Conservation (phyloP, 2,888 invertebrate species). For the Blastobasis adustella region DNA sequence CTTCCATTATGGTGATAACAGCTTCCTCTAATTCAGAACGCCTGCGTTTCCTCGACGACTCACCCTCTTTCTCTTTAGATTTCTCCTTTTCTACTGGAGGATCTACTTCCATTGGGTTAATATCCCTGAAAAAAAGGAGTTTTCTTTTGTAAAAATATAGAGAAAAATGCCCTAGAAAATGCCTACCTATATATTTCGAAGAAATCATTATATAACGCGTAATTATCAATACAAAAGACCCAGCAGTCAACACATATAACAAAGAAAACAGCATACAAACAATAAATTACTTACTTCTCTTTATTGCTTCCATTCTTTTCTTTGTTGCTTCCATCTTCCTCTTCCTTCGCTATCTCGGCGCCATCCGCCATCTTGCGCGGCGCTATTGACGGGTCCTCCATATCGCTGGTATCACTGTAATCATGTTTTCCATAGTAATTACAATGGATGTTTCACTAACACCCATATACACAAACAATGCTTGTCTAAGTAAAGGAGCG, state of each 20-base stretch:
- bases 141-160: background rate
- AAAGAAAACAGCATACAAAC: too few species aligned
- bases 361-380: constrained; percentile 41
- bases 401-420: constrained; percentile 48
- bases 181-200: too few species aligned
- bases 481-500: too few species aligned
- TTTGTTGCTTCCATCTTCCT: constrained; percentile 23
- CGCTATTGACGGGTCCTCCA: constrained; percentile 31
- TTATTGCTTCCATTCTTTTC: constrained; percentile 3
- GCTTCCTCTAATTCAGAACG: constrained; percentile 50
- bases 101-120: constrained; percentile 26
- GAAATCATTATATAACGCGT: too few species aligned
- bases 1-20: constrained; percentile 37
- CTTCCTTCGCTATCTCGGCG: constrained; percentile 33
- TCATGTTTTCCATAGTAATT: too few species aligned
- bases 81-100: constrained; percentile 12
- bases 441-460: background rate
- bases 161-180: too few species aligned
- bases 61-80: constrained; percentile 20
- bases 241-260: too few species aligned
- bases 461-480: too few species aligned
- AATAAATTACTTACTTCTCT: too few species aligned
- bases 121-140: constrained; percentile 27
- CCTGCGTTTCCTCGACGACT: constrained; percentile 45
- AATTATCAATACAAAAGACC: too few species aligned